Evolutionary conservation across 2,888 invertebrate species (phyloP), one percentile per base, ranked within the genome.

Genomic region (Aromia moschata): DNA sequence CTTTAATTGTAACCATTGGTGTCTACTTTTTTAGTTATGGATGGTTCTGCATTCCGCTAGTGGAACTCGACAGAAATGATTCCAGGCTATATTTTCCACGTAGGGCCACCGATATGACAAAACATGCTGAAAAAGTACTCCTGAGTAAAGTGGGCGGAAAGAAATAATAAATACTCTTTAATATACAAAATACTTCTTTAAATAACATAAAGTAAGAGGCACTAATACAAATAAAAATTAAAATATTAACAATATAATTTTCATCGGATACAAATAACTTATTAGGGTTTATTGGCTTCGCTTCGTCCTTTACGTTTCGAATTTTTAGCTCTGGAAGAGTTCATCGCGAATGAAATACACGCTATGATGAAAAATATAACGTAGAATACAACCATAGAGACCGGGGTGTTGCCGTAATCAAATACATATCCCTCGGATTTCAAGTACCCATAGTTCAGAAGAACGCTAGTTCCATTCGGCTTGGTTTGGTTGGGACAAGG

Each of bases 381-480:
- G 70, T 87, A 89, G 77, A 87, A 87, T 44, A 87, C 75, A 11
- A 88, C 81, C 62, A 89, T 75, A 0, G 88, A 86, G 36, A 88
- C 76, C 1, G 87, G 82, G 60, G 87, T 85, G 53, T 85, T 80
- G 2, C 81, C 79, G 54, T 84, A 82, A 71, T 84, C 82, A 33
- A 84, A 79, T 55, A 84, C 82, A 61, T 86, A 81, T 69, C 85
- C 81, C 64, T 84, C 81, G 11, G 84, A 77, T 49, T 83, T 77
- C 56, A 86, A 73, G 68, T 82, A 82, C 2, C 79, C 79, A 65
- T 79, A 84, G 69, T 83, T 84, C 53, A 84, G 82, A 56, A 90
- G 82, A 44, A 87, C 85, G 80, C 88, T 88, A 0, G 89, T 88
- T 33, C 93, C 93, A 75, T 93, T 92, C 1, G 91, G 91, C 11